These are phyloP conservation scores for Cephalopterus ornatus DNA, from an alignment of 2,113 vertebrate species.

Conservation along the genomic window DNA sequence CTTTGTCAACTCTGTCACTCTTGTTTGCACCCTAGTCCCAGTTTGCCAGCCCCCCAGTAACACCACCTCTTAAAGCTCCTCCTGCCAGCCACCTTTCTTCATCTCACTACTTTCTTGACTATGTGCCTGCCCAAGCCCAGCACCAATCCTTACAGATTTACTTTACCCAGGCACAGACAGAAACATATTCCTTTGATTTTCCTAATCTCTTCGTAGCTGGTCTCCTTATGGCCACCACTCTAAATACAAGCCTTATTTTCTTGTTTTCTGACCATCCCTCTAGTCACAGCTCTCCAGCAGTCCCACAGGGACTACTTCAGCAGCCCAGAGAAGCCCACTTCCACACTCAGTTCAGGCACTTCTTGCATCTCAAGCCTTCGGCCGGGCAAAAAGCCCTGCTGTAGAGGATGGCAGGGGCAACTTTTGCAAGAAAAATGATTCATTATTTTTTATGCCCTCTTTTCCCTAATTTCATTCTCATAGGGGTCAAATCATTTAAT, in stretches of 20 bases:
- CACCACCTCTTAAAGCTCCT: not conserved
- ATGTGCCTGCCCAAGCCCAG: not conserved
- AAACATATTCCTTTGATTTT: not conserved
- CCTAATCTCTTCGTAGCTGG: not conserved
- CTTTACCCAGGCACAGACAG: not conserved
- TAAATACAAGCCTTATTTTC: not conserved
- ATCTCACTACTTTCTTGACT: not conserved
- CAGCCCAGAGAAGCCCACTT: not conserved
- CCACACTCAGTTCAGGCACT: not conserved
- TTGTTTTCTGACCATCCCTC: not conserved
- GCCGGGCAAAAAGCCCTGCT: fast-evolving
- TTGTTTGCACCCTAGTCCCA: not conserved
- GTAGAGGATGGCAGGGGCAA: not conserved
- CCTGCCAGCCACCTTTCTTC: not conserved
- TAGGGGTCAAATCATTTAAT: not conserved
- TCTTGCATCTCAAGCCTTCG: not conserved
- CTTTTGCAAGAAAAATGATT: not conserved
- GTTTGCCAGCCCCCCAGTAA: not conserved
- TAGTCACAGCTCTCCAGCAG: not conserved
- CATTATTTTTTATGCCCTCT: not conserved
- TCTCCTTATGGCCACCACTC: not conserved
- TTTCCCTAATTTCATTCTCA: not conserved
- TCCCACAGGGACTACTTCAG: not conserved
- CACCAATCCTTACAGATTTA: not conserved
- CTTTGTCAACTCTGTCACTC: not conserved